Evolutionary conservation across 35 echinoderm and acorn worm genomes (phyloP), one percentile per base, ranked within the genome.

Genomic region (Apostichopus japonicus): DNA sequence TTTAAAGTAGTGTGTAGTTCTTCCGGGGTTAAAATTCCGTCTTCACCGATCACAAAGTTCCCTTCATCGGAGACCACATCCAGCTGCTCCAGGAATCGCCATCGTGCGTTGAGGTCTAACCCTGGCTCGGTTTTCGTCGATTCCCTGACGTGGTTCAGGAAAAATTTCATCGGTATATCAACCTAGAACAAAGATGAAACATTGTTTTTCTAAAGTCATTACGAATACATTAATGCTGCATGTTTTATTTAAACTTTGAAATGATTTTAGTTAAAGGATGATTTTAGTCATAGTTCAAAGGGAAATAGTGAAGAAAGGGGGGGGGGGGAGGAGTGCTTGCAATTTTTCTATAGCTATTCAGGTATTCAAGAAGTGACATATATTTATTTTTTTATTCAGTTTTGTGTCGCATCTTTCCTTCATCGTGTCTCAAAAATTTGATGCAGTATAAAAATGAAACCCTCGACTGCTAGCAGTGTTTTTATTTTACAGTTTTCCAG

Each of bases 1-100:
- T 95, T 98, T 14, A 98, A 77, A 53, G 90, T 92, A 5, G 61
- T 88, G 53, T 94, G 73, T 2, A 95, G 24, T 91, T 98, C 96
- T 71, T 93, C 90, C 55, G 93, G 92, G 16, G 94, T 95, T 55
- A 98, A 57, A 16, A 98, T 86, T 21, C 94, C 96, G 78, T 92
- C 83, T 24, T 91, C 72, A 16, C 94, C 90, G 0, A 98, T 84
- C 15, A 95, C 84, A 92, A 95, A 94, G 24, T 61, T 87, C 23
- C 91, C 92, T 58, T 94, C 96, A 24, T 92, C 93, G 7, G 78
- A 90, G 10, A 94, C 79, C 10, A 92, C 86, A 13, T 93, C 91
- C 10, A 90, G 53, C 27, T 92, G 76, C 52, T 83, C 80, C 19
- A 95, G 65, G 79, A 92, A 95, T 13, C 77, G 58, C 90, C 94